Evolutionary conservation across 2,888 invertebrate genomes (phyloP).

Genomic region (Pheosia tremula): DNA sequence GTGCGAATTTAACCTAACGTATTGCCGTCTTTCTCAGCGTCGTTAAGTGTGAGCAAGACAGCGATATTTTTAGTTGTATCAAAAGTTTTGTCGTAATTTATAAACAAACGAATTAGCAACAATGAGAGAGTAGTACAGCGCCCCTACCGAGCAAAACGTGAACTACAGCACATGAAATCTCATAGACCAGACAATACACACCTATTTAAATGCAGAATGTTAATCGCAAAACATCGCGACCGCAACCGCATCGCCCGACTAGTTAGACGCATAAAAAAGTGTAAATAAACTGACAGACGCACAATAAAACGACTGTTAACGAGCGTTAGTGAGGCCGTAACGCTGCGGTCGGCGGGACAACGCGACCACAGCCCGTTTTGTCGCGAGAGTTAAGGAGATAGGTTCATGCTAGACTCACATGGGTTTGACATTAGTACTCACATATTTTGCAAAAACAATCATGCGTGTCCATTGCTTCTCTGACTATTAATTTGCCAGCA

Average conservation of each 20-base stretch:
- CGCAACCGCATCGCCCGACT: constrained; percentile 42
- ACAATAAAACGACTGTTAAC: constrained; percentile 67
- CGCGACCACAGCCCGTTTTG: constrained; percentile 42
- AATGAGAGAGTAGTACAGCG: too few species aligned
- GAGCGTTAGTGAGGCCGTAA: constrained; percentile 52
- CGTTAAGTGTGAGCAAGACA: too few species aligned
- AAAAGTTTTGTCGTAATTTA: too few species aligned
- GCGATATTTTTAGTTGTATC: too few species aligned
- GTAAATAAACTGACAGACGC: constrained; percentile 51
- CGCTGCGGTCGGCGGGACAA: constrained; percentile 35
- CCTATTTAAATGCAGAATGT: constrained; percentile 21
- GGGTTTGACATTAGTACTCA: too few species aligned
- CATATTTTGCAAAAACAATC: too few species aligned
- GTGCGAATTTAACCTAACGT: too few species aligned
- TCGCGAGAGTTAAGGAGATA: constrained; percentile 11
- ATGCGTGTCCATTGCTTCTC: too few species aligned
- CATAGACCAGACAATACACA: neutral
- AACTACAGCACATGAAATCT: neutral
- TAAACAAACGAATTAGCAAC: too few species aligned
- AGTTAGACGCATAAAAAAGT: constrained; percentile 50
- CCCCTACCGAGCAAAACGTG: neutral
- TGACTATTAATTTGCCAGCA: too few species aligned
- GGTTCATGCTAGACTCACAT: too few species aligned
- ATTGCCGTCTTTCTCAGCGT: too few species aligned
- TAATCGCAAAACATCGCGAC: constrained; percentile 31